phyloP scores from a whole-genome alignment of 2,888 invertebrate genomes.

The Noctua janthina region DNA sequence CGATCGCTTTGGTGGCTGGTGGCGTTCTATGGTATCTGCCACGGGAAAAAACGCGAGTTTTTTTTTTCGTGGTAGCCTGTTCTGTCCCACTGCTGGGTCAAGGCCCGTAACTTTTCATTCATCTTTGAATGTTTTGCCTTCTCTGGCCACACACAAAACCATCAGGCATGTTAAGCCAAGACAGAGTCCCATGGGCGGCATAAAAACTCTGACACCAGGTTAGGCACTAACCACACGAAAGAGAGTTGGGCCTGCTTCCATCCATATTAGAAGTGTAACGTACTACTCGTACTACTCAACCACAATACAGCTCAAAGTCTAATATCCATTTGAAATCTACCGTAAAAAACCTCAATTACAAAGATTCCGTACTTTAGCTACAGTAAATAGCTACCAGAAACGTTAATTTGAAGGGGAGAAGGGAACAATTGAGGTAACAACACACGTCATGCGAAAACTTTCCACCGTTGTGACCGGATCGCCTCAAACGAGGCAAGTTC shows the following conservation, averaged over 20 bases:
- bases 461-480: constrained; percentile 70
- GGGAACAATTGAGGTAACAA: constrained; percentile 64
- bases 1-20: too few relatives aligned
- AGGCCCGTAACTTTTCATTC: background rate
- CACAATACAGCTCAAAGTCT: background rate
- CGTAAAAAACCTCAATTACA: constrained; percentile 19
- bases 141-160: background rate
- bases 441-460: constrained; percentile 70
- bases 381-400: constrained; percentile 51
- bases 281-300: background rate
- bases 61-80: too few relatives aligned
- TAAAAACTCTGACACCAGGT: too few relatives aligned
- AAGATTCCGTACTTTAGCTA: constrained; percentile 24
- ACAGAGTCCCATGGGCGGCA: too few relatives aligned
- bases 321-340: background rate
- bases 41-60: too few relatives aligned
- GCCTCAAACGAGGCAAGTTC: constrained; percentile 76
- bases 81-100: background rate
- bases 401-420: constrained; percentile 60
- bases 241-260: background rate
- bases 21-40: too few relatives aligned
- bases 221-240: too few relatives aligned
- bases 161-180: too few relatives aligned
- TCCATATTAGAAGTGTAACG: background rate
- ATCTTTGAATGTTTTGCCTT: background rate